A percentile compares a stretch with the other conserved stretches of the same genome.
Conservation (phyloP, 2,113 vertebrate species). For the Microtus pennsylvanicus region DNA sequence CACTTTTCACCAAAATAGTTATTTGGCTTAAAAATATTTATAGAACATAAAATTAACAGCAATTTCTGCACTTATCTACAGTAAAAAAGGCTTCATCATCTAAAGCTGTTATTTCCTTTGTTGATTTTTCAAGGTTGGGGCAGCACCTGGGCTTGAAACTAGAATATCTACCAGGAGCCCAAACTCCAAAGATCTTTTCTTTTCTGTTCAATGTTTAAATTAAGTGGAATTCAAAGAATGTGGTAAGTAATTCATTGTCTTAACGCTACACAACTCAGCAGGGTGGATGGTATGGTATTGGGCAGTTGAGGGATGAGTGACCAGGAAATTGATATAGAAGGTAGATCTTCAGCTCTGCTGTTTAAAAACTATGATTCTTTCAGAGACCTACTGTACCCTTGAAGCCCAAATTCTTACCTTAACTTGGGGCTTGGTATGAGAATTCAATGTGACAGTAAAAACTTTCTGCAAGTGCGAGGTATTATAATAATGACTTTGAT, state of each 20-base stretch:
- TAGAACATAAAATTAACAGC: conserved; percentile 26
- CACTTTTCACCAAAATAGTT: conserved; percentile 29
- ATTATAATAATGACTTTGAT: conserved; percentile 32
- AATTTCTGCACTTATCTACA: not conserved
- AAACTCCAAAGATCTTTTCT: not conserved
- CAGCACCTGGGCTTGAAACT: not conserved
- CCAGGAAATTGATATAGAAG: not conserved
- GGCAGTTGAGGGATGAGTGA: not conserved
- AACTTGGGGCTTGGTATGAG: conserved; percentile 51
- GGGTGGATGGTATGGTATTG: not conserved
- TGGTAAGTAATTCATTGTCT: not conserved
- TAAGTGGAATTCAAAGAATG: conserved; percentile 31
- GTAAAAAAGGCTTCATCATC: not conserved
- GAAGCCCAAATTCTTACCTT: conserved; percentile 46
- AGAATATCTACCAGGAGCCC: not conserved
- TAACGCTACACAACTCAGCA: not conserved
- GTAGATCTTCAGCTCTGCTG: conserved; percentile 12
- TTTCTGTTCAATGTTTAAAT: conserved; percentile 47
- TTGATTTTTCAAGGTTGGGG: not conserved
- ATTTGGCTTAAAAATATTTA: conserved; percentile 48
- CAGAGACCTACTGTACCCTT: not conserved
- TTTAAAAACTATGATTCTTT: conserved; percentile 35
- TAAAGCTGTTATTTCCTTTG: conserved; percentile 49
- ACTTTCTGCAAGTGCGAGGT: not conserved
- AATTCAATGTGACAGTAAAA: conserved; percentile 1